Percentiles rank a stretch among this genome's conserved stretches.
These are phyloP conservation scores for Halcyon senegalensis DNA, from an alignment of 2,113 vertebrate species.

Conservation along the genomic window DNA sequence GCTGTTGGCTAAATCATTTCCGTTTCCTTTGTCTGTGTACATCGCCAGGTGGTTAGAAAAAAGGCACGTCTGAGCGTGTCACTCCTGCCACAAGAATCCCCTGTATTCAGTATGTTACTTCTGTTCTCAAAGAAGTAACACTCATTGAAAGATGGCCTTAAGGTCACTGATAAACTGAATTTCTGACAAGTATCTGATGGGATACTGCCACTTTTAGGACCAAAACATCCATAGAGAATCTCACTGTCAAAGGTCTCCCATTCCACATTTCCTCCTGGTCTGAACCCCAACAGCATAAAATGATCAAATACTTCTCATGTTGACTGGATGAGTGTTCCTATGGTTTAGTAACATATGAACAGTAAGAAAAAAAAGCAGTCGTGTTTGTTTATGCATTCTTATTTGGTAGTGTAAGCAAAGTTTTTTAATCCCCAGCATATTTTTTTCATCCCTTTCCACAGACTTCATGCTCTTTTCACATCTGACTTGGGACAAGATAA, in stretches of 20 bases:
- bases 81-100: rapidly evolving
- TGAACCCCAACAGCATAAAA: not conserved
- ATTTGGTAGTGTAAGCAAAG: not conserved
- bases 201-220: not conserved
- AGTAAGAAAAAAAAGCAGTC: not conserved
- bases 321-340: not conserved
- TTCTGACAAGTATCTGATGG: not conserved
- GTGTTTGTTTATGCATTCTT: not conserved
- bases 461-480: not conserved
- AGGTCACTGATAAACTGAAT: not conserved
- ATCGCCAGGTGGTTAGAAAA: not conserved
- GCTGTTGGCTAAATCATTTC: not conserved
- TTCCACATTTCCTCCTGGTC: not conserved
- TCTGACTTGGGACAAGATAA: not conserved
- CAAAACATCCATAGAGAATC: not conserved
- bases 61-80: not conserved
- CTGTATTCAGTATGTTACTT: not conserved
- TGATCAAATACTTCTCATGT: not conserved
- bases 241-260: not conserved
- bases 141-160: not conserved
- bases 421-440: not conserved
- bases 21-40: not conserved
- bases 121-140: not conserved
- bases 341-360: not conserved
- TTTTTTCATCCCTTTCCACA: not conserved